Conservation (phyloP, 2,888 invertebrate genomes). For the Luperina nickerlii region DNA sequence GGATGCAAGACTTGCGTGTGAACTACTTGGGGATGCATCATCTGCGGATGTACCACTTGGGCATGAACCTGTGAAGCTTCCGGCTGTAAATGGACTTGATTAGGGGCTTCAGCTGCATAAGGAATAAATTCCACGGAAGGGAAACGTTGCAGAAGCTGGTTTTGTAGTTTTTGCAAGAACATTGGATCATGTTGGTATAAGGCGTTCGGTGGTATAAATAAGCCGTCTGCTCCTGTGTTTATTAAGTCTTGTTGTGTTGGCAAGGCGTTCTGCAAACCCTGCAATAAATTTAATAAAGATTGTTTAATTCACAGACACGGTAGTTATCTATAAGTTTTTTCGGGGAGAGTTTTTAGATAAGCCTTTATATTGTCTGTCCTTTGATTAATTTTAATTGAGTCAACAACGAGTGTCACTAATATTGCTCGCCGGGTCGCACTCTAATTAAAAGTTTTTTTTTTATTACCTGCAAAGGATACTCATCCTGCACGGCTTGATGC, state of each 20-base stretch:
- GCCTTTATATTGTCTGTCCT: background rate
- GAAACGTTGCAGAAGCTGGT: constrained; percentile 82
- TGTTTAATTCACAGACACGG: no score
- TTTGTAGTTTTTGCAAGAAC: constrained; percentile 86
- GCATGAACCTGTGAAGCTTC: constrained; percentile 64
- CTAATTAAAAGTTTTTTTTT: background rate
- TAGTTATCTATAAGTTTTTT: background rate
- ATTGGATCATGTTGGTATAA: constrained; percentile 89
- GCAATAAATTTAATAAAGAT: constrained; percentile 37
- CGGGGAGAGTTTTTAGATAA: background rate
- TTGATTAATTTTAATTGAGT: background rate
- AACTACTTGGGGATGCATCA: constrained; percentile 65
- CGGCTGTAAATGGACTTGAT: constrained; percentile 62
- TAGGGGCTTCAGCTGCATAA: constrained; percentile 78
- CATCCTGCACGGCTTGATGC: constrained; percentile 79
- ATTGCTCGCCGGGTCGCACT: background rate
- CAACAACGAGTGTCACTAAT: background rate
- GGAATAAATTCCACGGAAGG: constrained; percentile 85
- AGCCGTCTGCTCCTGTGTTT: constrained; percentile 80
- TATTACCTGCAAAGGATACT: constrained; percentile 77
- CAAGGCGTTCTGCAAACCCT: constrained; percentile 68
- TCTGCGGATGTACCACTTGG: constrained; percentile 72
- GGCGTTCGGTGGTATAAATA: constrained; percentile 82
- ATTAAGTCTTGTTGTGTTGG: constrained; percentile 81
- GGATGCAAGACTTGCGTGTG: constrained; percentile 64